Conservation (phyloP, 2,113 vertebrate species). For the Cryptotis parvus region DNA sequence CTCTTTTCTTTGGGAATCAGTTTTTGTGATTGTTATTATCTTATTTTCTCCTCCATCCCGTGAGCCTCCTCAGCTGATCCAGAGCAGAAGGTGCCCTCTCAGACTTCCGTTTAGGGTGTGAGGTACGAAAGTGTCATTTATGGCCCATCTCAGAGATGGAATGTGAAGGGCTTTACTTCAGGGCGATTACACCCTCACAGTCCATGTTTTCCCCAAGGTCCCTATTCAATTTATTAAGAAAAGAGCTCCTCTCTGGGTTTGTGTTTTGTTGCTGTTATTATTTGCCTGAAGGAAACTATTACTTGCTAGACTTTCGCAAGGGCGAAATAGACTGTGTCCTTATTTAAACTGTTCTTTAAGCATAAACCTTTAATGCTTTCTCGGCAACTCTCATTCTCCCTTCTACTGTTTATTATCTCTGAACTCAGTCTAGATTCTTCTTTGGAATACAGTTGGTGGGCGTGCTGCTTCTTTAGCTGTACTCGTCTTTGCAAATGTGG, state of each 20-base stretch:
- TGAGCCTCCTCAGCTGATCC: not conserved
- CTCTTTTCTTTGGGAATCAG: constrained; percentile 56
- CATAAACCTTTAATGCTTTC: constrained; percentile 35
- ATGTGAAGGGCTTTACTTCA: not conserved
- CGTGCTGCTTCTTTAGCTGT: not conserved
- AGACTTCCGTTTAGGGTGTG: constrained; percentile 31
- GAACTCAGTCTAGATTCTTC: not conserved
- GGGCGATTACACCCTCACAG: not conserved
- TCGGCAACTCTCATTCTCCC: not conserved
- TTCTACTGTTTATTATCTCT: not conserved
- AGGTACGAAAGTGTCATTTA: not conserved
- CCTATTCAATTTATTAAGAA: constrained; percentile 23
- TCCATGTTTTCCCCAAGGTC: not conserved
- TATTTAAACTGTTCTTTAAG: constrained; percentile 44
- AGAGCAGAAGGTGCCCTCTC: not conserved
- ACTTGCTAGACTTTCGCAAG: constrained; percentile 42
- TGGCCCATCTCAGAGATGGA: not conserved
- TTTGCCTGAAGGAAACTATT: constrained; percentile 49
- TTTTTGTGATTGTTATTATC: constrained; percentile 28
- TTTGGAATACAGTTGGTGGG: not conserved
- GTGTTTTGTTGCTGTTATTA: constrained; percentile 6
- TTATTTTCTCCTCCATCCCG: not conserved
- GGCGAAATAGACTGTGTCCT: constrained; percentile 7
- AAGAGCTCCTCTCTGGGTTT: constrained; percentile 6
- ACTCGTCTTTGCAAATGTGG: not conserved